Conservation (phyloP, 1,140 invertebrate genomes). For the Helicoverpa armigera region DNA sequence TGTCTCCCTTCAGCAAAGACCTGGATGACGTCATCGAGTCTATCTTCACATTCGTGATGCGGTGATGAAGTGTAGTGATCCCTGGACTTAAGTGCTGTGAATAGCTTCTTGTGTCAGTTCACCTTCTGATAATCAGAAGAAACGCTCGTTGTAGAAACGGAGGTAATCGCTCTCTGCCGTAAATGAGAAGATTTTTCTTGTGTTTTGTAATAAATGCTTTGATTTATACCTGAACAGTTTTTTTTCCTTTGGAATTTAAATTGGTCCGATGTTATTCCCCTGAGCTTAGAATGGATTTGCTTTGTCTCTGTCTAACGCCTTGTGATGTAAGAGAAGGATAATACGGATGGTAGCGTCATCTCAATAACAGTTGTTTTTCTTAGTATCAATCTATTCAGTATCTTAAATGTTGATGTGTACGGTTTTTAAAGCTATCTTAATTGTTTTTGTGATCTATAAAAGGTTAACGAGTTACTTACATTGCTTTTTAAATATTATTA, state of each 20-base stretch:
- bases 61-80: slow-evolving; percentile 61
- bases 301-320: slow-evolving; percentile 18
- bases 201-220: slow-evolving; percentile 39
- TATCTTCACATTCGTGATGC: slow-evolving; percentile 83
- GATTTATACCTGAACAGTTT: slow-evolving; percentile 6
- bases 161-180: not conserved
- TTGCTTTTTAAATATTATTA: no score
- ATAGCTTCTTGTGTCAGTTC: slow-evolving; percentile 48
- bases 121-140: not conserved
- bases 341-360: not conserved
- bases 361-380: slow-evolving; percentile 13
- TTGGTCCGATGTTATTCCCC: slow-evolving; percentile 41
- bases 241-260: slow-evolving; percentile 31
- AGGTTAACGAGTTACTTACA: no score
- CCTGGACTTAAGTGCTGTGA: slow-evolving; percentile 59
- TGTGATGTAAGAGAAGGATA: slow-evolving; percentile 18
- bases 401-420: not conserved
- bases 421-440: not conserved
- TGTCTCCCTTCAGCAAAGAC: slow-evolving; percentile 81
- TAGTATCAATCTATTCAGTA: not conserved
- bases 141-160: not conserved
- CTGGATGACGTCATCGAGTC: slow-evolving; percentile 82
- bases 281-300: slow-evolving; percentile 28
- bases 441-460: no score
- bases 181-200: not conserved